Percentiles rank a stretch among this genome's conserved stretches.
phyloP scores from a whole-genome alignment of 2,113 vertebrate genomes.

The Corapipo altera region DNA sequence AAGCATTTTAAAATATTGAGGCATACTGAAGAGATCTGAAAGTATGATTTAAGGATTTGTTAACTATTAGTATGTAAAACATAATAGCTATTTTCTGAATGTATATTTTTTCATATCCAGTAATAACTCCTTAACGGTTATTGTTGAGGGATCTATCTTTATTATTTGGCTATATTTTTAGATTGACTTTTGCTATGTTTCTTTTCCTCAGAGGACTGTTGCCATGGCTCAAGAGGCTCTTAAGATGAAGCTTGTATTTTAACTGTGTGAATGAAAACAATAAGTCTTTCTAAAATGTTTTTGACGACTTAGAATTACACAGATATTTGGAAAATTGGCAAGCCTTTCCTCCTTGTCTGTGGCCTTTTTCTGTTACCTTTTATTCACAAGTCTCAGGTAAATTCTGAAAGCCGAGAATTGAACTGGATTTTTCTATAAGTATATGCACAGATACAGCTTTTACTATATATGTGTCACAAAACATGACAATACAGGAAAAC shows the following conservation, averaged over 20 bases:
- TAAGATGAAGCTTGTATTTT: constrained; percentile 47
- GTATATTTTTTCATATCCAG: background rate
- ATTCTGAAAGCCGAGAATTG: background rate
- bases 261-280: constrained; percentile 44
- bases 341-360: background rate
- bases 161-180: constrained; percentile 42
- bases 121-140: background rate
- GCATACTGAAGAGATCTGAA: background rate
- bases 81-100: constrained; percentile 1
- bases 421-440: background rate
- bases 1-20: background rate
- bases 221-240: constrained; percentile 47
- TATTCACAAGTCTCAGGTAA: background rate
- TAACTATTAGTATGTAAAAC: background rate
- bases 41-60: background rate
- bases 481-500: background rate
- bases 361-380: background rate
- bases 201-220: constrained; percentile 47
- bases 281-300: constrained; percentile 30
- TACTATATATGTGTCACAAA: background rate
- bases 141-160: constrained; percentile 1
- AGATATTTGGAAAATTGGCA: constrained; percentile 3
- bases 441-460: background rate
- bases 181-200: constrained; percentile 13
- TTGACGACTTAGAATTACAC: constrained; percentile 12